Conservation (phyloP, 30 jellyfish, hydroid and myxozoan genomes). For the Nemopilema nomurai region DNA sequence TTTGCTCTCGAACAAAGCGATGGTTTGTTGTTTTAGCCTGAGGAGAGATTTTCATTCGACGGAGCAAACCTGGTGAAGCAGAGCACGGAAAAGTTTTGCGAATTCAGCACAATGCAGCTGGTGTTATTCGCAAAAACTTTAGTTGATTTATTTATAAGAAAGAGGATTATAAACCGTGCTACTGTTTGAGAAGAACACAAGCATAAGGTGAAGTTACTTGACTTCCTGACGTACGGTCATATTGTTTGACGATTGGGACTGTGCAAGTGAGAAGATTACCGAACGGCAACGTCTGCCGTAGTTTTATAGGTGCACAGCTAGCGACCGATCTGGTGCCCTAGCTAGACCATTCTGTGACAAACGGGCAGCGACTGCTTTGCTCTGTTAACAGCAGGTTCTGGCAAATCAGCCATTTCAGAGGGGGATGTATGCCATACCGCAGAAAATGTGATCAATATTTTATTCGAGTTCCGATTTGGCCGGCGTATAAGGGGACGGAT, state of each 20-base stretch:
- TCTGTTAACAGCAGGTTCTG: neutral
- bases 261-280: too few species aligned
- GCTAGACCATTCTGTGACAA: too few species aligned
- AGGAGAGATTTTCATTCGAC: neutral
- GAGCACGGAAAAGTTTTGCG: neutral
- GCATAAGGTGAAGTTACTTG: neutral
- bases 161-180: neutral
- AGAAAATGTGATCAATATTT: neutral
- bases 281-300: neutral
- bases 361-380: too few species aligned
- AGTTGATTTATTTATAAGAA: neutral
- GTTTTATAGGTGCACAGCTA: neutral
- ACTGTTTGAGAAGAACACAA: neutral
- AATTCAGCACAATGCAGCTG: neutral
- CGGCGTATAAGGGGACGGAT: neutral
- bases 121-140: neutral
- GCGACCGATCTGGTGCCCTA: too few species aligned
- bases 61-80: neutral
- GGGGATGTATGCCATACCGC: too few species aligned
- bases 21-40: neutral
- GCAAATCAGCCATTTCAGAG: too few species aligned
- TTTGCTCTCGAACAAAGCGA: neutral
- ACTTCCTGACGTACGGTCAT: neutral
- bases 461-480: neutral
- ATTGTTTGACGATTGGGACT: too few species aligned